Conservation (phyloP, 1,140 invertebrate species). For the Phthorimaea operculella region DNA sequence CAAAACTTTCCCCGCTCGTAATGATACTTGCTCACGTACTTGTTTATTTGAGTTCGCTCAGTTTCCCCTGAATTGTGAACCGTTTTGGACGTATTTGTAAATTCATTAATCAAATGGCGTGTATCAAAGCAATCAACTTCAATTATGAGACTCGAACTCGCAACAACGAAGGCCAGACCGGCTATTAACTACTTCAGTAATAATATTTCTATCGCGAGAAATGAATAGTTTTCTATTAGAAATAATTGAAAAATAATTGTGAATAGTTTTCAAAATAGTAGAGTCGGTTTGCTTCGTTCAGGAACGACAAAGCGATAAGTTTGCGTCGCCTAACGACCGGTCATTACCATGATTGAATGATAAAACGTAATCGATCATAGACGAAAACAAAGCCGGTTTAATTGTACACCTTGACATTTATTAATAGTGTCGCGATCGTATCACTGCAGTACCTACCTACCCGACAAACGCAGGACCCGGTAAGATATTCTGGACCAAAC, state of each 20-base stretch:
- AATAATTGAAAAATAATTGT: constrained; percentile 1
- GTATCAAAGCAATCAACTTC: neutral
- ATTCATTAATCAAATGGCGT: neutral
- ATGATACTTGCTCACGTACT: neutral
- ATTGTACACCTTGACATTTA: constrained; percentile 2
- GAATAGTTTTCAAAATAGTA: neutral
- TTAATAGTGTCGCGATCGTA: neutral
- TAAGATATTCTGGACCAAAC: no score
- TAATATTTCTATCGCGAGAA: no score
- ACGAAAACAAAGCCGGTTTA: constrained; percentile 1
- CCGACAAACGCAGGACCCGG: no score
- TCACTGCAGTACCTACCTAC: neutral
- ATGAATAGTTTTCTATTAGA: neutral
- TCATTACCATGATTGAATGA: constrained; percentile 2
- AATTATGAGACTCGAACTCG: neutral
- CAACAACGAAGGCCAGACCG: neutral
- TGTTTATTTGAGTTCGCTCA: no score
- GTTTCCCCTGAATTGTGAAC: neutral
- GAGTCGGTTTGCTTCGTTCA: no score
- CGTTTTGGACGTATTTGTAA: neutral
- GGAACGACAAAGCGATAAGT: neutral
- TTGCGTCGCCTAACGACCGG: neutral
- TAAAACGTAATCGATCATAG: constrained; percentile 4
- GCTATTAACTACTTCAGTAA: neutral
- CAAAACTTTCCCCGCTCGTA: neutral